phyloP scores from a whole-genome alignment of 1,140 invertebrate genomes.

The Metaphire vulgaris region DNA sequence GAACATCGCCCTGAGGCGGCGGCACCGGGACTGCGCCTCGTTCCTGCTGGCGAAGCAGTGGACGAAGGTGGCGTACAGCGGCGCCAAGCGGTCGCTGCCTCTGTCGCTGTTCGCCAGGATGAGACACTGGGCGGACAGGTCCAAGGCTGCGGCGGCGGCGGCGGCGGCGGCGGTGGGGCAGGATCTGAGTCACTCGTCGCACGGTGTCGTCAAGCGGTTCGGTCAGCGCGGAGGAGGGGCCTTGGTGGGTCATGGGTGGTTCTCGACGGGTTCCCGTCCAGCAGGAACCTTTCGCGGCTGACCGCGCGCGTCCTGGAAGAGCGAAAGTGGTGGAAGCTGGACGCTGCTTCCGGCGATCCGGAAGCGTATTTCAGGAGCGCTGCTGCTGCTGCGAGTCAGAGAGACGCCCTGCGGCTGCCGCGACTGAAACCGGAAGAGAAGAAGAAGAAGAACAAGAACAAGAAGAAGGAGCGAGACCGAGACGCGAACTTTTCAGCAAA shows the following conservation, averaged over 20 bases:
- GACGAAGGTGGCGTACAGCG: constrained; percentile 37
- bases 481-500: not conserved
- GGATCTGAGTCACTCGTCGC: constrained; percentile 31
- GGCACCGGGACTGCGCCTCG: constrained; percentile 43
- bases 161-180: constrained; percentile 36
- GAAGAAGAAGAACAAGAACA: not conserved
- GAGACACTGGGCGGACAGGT: constrained; percentile 45
- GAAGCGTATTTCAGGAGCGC: no score
- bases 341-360: no score
- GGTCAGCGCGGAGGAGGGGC: no score
- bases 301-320: not conserved
- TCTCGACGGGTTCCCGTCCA: not conserved
- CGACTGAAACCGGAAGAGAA: not conserved
- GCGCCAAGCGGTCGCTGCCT: constrained; percentile 35
- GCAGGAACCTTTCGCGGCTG: not conserved
- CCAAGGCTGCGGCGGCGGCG: constrained; percentile 35
- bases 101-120: constrained; percentile 41
- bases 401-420: not conserved
- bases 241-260: not conserved
- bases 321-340: not conserved
- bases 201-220: constrained; percentile 19
- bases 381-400: no score
- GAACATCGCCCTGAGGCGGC: constrained; percentile 44
- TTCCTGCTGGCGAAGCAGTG: constrained; percentile 50
- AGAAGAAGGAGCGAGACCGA: not conserved